These are phyloP conservation scores for Nasonovia ribisnigri DNA, from an alignment of 2,888 invertebrate genomes.

Conservation along the genomic window DNA sequence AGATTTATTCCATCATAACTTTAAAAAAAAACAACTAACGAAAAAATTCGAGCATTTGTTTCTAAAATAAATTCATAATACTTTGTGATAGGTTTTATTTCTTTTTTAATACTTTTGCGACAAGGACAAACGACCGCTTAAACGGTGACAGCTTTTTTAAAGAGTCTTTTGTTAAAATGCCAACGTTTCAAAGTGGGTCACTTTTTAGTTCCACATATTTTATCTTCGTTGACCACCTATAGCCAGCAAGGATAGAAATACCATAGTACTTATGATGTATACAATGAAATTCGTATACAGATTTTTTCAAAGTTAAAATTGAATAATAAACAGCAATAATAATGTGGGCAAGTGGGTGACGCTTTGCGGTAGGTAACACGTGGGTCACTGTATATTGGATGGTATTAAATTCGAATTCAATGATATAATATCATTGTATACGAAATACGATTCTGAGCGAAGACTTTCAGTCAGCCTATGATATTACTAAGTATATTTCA, in stretches of 20 bases:
- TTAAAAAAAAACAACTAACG: not conserved
- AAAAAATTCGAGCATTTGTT: not conserved
- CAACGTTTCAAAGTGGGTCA: constrained; percentile 55
- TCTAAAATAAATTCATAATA: constrained; percentile 28
- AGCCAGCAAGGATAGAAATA: not conserved
- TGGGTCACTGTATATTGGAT: too few species aligned
- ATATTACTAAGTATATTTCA: too few species aligned
- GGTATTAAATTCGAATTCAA: too few species aligned
- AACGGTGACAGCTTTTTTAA: constrained; percentile 56
- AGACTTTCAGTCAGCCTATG: too few species aligned
- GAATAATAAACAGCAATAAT: too few species aligned
- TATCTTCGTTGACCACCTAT: constrained; percentile 16
- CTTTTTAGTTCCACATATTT: constrained; percentile 39
- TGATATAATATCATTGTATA: too few species aligned
- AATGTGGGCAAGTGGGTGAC: too few species aligned
- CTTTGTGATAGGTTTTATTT: constrained; percentile 49
- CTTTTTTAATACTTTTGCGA: constrained; percentile 45
- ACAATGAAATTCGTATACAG: not conserved
- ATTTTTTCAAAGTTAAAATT: not conserved
- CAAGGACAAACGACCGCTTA: constrained; percentile 60
- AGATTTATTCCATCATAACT: constrained; percentile 8
- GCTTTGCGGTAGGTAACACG: too few species aligned
- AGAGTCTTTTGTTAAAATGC: constrained; percentile 55
- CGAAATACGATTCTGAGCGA: too few species aligned
- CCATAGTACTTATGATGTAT: not conserved